Evolutionary conservation across 1,140 invertebrate species (phyloP).

Genomic region (Diorhabda sublineata): DNA sequence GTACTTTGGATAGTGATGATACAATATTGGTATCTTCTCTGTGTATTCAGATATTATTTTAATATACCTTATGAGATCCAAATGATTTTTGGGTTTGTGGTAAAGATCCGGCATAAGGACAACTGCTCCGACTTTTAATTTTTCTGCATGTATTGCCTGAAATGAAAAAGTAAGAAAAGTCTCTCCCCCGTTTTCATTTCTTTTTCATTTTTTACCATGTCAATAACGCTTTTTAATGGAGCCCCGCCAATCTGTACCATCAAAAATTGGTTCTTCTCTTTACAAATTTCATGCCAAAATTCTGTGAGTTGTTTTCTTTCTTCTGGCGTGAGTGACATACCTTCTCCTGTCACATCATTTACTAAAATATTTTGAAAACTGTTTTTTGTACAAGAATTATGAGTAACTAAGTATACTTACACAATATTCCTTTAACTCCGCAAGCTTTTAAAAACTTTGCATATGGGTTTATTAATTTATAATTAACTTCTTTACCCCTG

Average conservation of each 20-base stretch:
- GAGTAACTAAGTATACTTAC: slow-evolving; percentile 46
- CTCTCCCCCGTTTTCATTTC: neutral
- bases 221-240: slow-evolving; percentile 62
- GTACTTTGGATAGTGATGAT: slow-evolving; percentile 73
- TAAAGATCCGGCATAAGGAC: slow-evolving; percentile 74
- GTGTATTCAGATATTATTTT: slow-evolving; percentile 62
- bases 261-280: slow-evolving; percentile 57
- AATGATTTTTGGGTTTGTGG: slow-evolving; percentile 62
- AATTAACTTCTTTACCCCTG: slow-evolving; percentile 51
- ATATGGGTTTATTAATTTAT: slow-evolving; percentile 56
- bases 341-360: slow-evolving; percentile 75
- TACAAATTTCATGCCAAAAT: slow-evolving; percentile 59
- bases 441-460: slow-evolving; percentile 56
- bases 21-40: slow-evolving; percentile 69
- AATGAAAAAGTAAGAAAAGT: slow-evolving; percentile 26
- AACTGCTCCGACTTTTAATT: slow-evolving; percentile 62
- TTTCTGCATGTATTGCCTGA: slow-evolving; percentile 69
- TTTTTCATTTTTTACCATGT: slow-evolving; percentile 53
- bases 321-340: slow-evolving; percentile 60
- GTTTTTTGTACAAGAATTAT: neutral
- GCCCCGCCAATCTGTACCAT: slow-evolving; percentile 76
- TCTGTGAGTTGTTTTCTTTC: slow-evolving; percentile 68
- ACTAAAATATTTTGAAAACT: slow-evolving; percentile 50
- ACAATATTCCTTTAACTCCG: slow-evolving; percentile 61
- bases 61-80: slow-evolving; percentile 67